Base-by-base conservation (phyloP, 2,888 invertebrate genomes). In the Apantesis nais region DNA sequence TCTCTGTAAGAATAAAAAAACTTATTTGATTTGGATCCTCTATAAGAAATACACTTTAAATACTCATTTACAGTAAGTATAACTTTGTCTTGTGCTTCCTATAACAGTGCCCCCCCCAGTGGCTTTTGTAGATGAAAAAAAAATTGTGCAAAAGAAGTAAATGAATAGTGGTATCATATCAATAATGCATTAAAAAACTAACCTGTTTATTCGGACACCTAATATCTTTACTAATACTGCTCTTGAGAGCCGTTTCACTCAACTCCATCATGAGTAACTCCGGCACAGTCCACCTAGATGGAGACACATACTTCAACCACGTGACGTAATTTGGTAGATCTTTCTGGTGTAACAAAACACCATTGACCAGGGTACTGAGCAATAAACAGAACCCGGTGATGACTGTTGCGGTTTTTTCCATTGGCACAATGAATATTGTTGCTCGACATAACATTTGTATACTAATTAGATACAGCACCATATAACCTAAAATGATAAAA, bases 141-240 rank as follows among this genome's bases (percentile, higher is more conserved):
- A 34, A 34, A 5, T 34, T 34, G 34, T 34, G 34, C 34, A 34
- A 34, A 34, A 34, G 34, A 4, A 34, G 34, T 34, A 34, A 34
- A 34, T 34, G 2, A 34, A 34, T 34, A 34, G 34, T 34, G 5
- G 2, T 2, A 14, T 55, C 25, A 55, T 25, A 29, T 25, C 14
- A 4, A 58, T 16, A 58, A 25, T 29, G 29, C 16, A 2, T 58
- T 16, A 58, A 55, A 63, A 68, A 16, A 82, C 88, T 81, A 83
- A 97, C 97, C 95, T 97, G 97, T 92, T 97, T 97, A 88, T 97
- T 97, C 80, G 96, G 95, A 86, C 97, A 97, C 79, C 96, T 93
- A 65, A 92, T 82, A 60, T 95, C 92, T 67, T 92, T 93, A 78
- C 90, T 92, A 71, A 93, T 93, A 75, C 93, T 95, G 81, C 94